Percentiles rank a stretch among this genome's conserved stretches.
These are phyloP conservation scores for Apteryx mantelli DNA, from an alignment of 2,113 vertebrate genomes.

Conservation along the genomic window DNA sequence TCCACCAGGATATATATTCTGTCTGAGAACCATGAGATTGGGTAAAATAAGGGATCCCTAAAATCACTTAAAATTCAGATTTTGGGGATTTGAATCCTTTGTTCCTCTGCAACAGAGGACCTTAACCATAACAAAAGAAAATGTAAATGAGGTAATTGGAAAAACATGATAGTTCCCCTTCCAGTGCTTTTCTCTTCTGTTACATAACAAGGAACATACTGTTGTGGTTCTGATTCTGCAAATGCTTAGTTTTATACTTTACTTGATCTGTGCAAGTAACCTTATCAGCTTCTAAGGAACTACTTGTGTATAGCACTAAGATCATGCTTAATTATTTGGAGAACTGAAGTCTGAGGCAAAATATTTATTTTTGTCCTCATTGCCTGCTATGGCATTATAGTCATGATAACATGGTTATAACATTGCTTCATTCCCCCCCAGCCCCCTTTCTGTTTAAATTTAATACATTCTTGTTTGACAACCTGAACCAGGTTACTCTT, in stretches of 20 bases:
- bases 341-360: not conserved
- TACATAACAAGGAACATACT: not conserved
- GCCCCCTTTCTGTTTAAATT: not conserved
- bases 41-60: not conserved
- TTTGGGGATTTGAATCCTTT: not conserved
- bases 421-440: not conserved
- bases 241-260: not conserved
- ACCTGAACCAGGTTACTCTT: not conserved
- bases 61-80: not conserved
- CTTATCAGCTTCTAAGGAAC: not conserved
- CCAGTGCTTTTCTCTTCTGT: not conserved
- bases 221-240: not conserved
- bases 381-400: not conserved
- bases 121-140: not conserved
- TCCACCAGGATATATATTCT: not conserved
- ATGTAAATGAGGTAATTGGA: not conserved
- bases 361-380: not conserved
- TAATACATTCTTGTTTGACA: not conserved
- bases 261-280: not conserved
- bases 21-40: not conserved
- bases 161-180: not conserved
- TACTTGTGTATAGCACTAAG: not conserved
- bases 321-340: not conserved
- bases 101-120: not conserved
- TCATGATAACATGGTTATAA: not conserved